Evolutionary conservation across 2,888 invertebrate species (phyloP).

Genomic region (Melanargia galathea): DNA sequence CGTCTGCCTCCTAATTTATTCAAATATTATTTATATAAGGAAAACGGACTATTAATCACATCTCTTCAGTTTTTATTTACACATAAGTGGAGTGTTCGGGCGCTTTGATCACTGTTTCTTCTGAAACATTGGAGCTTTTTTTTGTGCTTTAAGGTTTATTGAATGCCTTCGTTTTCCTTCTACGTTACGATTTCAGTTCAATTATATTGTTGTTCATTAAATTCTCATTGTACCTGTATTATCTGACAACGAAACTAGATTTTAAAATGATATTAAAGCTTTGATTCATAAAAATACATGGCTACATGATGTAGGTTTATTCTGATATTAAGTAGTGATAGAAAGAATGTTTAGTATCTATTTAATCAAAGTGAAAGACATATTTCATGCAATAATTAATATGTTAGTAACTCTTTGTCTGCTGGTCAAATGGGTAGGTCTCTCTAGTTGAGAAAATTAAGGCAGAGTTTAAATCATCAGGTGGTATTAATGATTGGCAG

Average conservation of each 20-base stretch:
- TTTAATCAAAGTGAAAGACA: slow-evolving; percentile 4
- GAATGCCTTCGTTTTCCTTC: neutral
- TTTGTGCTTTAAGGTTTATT: slow-evolving; percentile 10
- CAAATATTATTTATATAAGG: slow-evolving; percentile 82
- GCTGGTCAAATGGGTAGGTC: too few species aligned
- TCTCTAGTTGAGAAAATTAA: too few species aligned
- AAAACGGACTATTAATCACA: slow-evolving; percentile 81
- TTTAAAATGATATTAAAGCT: too few species aligned
- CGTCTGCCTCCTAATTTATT: slow-evolving; percentile 77
- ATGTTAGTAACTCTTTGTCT: neutral
- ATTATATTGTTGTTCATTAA: neutral
- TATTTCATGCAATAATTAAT: slow-evolving; percentile 1
- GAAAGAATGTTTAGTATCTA: too few species aligned
- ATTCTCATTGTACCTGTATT: neutral
- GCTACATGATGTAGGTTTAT: neutral
- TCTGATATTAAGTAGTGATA: too few species aligned
- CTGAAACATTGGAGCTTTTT: slow-evolving; percentile 57
- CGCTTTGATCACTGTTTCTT: slow-evolving; percentile 66
- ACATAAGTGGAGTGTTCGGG: slow-evolving; percentile 63
- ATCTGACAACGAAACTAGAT: neutral
- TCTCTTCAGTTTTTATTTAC: slow-evolving; percentile 79
- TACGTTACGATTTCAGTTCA: neutral
- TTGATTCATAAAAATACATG: too few species aligned
- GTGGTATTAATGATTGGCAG: too few species aligned
- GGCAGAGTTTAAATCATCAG: too few species aligned